These are phyloP conservation scores for Botrylloides violaceus DNA, from an alignment of 23 tunicate species.

Conservation along the genomic window DNA sequence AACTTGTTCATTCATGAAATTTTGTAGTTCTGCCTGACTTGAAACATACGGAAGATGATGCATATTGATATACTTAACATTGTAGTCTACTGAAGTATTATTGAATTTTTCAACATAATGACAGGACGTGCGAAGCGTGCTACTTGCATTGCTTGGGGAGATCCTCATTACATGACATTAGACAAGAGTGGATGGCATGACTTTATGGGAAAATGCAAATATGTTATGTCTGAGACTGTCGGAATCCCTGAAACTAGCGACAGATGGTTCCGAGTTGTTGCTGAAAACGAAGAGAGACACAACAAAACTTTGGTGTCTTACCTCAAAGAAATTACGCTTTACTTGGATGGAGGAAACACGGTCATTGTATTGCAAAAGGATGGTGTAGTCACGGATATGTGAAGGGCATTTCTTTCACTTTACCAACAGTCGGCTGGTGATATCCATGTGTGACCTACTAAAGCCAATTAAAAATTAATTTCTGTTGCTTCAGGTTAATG, in stretches of 20 bases:
- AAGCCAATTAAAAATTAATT: too few relatives aligned
- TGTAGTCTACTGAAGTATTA: too few relatives aligned
- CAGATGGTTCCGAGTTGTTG: constrained; percentile 26
- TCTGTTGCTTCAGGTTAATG: constrained; percentile 36
- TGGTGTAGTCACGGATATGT: constrained; percentile 9
- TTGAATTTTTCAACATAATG: too few relatives aligned
- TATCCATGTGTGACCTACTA: too few relatives aligned
- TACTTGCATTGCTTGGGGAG: constrained; percentile 64
- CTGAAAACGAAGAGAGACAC: not conserved
- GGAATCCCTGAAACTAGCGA: constrained; percentile 36
- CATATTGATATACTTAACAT: too few relatives aligned
- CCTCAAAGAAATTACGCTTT: not conserved
- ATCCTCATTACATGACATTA: constrained; percentile 74
- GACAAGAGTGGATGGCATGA: constrained; percentile 57
- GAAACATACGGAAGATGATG: too few relatives aligned
- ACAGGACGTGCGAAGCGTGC: constrained; percentile 21
- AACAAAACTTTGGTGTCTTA: constrained; percentile 2
- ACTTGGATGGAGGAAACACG: not conserved
- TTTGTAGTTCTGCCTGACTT: too few relatives aligned
- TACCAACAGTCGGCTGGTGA: too few relatives aligned
- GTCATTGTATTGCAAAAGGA: constrained; percentile 14
- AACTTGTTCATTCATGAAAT: too few relatives aligned
- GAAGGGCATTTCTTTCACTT: not conserved
- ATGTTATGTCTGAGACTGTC: constrained; percentile 39
- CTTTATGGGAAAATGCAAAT: constrained; percentile 62